Conservation (phyloP, 2,113 vertebrate genomes). For the Protobothrops flavoviridis region DNA sequence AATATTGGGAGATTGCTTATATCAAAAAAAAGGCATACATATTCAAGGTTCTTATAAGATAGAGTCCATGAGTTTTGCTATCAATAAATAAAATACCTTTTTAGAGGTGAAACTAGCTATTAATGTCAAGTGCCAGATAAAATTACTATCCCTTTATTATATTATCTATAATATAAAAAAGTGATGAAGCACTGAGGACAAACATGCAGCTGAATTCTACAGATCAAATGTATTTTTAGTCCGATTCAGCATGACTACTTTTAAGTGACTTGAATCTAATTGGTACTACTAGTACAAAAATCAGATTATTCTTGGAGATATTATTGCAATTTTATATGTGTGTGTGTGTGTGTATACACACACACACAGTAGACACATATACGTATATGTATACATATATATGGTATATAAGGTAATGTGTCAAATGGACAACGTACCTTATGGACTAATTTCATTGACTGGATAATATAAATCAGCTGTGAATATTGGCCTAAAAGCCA, state of each 20-base stretch:
- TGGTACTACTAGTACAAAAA: too few species aligned
- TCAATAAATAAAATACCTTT: not conserved
- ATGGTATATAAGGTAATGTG: not conserved
- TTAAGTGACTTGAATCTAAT: not conserved
- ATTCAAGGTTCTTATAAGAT: not conserved
- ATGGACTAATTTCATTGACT: not conserved
- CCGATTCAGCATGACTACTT: not conserved
- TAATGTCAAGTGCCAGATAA: not conserved
- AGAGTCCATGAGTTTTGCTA: not conserved
- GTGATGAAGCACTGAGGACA: not conserved
- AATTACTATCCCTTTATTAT: not conserved
- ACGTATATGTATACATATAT: too few species aligned
- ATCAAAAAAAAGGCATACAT: not conserved
- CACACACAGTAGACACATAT: too few species aligned
- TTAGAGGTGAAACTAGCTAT: not conserved
- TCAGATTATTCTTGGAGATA: too few species aligned
- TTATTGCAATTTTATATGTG: too few species aligned
- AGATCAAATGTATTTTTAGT: not conserved
- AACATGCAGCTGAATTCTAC: not conserved
- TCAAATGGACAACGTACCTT: not conserved
- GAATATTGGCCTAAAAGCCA: constrained; percentile 10
- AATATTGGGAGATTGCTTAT: not conserved
- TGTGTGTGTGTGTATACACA: too few species aligned
- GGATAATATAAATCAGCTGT: not conserved
- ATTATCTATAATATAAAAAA: not conserved